These are phyloP conservation scores for Brachirus orientalis DNA, from an alignment of 2,113 vertebrate genomes.

Conservation along the genomic window DNA sequence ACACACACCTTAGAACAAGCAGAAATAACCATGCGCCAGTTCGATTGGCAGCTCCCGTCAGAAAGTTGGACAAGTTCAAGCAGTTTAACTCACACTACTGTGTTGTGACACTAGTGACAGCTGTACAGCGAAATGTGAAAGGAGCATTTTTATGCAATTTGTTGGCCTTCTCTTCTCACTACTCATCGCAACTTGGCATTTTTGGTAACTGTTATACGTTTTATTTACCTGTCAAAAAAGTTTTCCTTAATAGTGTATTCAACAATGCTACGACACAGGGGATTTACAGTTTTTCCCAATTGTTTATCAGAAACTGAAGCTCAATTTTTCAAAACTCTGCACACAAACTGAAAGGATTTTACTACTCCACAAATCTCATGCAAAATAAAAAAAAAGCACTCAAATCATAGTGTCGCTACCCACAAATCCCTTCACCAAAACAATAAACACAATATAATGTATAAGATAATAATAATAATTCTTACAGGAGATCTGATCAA, in stretches of 20 bases:
- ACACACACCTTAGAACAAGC: constrained; percentile 22
- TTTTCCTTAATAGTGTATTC: not conserved
- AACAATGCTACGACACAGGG: not conserved
- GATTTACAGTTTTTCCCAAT: not conserved
- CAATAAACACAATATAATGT: too few relatives aligned
- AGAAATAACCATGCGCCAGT: constrained; percentile 1
- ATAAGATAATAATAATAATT: too few relatives aligned
- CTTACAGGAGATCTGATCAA: too few relatives aligned
- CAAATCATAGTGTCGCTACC: too few relatives aligned
- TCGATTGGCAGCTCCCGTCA: constrained; percentile 3
- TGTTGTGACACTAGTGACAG: constrained; percentile 21
- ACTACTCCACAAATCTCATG: too few relatives aligned
- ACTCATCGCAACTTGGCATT: not conserved
- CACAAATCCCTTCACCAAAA: too few relatives aligned
- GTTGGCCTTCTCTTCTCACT: not conserved
- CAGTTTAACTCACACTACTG: constrained; percentile 15
- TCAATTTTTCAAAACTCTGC: too few relatives aligned
- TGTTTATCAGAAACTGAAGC: not conserved
- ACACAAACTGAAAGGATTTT: too few relatives aligned
- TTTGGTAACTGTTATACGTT: not conserved
- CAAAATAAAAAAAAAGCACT: too few relatives aligned
- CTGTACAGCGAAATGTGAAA: not conserved
- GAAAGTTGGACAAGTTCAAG: constrained; percentile 15
- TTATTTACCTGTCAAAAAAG: not conserved
- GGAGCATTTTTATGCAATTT: not conserved